phyloP scores from a whole-genome alignment of 64 coral and sea anemone genomes.

The Montipora efflorescens region DNA sequence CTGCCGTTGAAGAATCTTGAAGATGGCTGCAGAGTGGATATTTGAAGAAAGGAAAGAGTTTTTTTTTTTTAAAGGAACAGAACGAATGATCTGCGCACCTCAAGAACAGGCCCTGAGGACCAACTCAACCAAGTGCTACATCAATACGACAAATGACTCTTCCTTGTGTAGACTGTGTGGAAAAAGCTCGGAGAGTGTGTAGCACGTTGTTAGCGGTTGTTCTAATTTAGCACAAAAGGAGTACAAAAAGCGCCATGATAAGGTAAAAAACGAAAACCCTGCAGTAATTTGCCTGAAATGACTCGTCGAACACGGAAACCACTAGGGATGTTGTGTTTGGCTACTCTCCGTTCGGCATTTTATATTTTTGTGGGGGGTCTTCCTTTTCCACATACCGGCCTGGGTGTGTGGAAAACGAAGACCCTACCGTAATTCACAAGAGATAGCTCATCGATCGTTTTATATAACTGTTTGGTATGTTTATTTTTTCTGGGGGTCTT shows the following conservation, averaged over 20 bases:
- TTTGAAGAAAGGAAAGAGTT: constrained; percentile 5
- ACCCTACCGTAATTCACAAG: too few species aligned
- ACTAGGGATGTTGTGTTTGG: too few species aligned
- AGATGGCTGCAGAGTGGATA: constrained; percentile 18
- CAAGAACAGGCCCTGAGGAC: constrained; percentile 62
- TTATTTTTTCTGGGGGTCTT: too few species aligned
- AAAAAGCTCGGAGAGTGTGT: constrained; percentile 1
- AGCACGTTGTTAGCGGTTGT: constrained; percentile 32
- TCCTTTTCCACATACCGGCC: too few species aligned
- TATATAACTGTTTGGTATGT: too few species aligned
- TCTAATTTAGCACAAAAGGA: constrained; percentile 38
- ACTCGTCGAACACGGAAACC: too few species aligned
- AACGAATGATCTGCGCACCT: constrained; percentile 29
- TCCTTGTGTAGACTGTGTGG: constrained; percentile 37
- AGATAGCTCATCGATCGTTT: too few species aligned
- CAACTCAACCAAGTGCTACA: constrained; percentile 3
- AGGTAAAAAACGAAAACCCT: neutral
- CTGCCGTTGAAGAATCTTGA: constrained; percentile 17
- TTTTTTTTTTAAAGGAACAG: neutral
- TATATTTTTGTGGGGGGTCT: too few species aligned
- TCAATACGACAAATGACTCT: neutral
- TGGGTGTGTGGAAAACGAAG: too few species aligned
- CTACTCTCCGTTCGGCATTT: too few species aligned
- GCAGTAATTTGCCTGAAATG: too few species aligned
- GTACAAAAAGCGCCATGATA: constrained; percentile 51